Evolutionary conservation across 2,888 invertebrate species (phyloP).

Genomic region (Prosapia bicincta): DNA sequence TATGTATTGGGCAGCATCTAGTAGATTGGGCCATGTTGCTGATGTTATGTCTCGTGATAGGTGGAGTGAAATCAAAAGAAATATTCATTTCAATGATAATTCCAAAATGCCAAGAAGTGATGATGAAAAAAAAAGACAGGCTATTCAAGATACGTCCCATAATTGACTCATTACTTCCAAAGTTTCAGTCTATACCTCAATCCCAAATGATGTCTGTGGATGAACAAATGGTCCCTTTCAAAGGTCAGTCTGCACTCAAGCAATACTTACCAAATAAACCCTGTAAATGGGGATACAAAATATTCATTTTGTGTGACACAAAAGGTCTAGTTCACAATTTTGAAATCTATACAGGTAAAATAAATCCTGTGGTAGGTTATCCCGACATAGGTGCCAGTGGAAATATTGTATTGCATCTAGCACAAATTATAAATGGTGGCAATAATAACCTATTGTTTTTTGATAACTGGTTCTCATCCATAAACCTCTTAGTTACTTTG

Average conservation of each 20-base stretch:
- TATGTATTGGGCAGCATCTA: too few relatives aligned
- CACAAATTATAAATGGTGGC: constrained; percentile 6
- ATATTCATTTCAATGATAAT: too few relatives aligned
- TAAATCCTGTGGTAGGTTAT: constrained; percentile 13
- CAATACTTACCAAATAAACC: constrained; percentile 38
- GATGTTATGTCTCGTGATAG: too few relatives aligned
- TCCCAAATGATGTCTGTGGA: constrained; percentile 23
- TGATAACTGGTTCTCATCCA: constrained; percentile 36
- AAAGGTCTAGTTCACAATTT: constrained; percentile 37
- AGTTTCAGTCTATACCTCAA: constrained; percentile 2
- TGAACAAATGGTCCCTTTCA: constrained; percentile 37
- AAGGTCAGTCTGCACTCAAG: constrained; percentile 35
- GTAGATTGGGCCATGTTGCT: too few relatives aligned
- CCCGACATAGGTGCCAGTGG: constrained; percentile 30
- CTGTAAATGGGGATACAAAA: constrained; percentile 35
- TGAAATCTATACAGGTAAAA: constrained; percentile 34
- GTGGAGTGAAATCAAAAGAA: too few relatives aligned
- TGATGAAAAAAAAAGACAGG: too few relatives aligned
- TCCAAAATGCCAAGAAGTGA: too few relatives aligned
- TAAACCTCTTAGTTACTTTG: too few relatives aligned
- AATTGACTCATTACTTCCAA: constrained; percentile 13
- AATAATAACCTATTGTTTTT: constrained; percentile 26
- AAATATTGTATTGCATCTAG: constrained; percentile 30
- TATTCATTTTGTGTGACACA: constrained; percentile 36
- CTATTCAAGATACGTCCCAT: constrained; percentile 28